phyloP scores from a whole-genome alignment of 2,797 vertebrate species.

The Acomys russatus region DNA sequence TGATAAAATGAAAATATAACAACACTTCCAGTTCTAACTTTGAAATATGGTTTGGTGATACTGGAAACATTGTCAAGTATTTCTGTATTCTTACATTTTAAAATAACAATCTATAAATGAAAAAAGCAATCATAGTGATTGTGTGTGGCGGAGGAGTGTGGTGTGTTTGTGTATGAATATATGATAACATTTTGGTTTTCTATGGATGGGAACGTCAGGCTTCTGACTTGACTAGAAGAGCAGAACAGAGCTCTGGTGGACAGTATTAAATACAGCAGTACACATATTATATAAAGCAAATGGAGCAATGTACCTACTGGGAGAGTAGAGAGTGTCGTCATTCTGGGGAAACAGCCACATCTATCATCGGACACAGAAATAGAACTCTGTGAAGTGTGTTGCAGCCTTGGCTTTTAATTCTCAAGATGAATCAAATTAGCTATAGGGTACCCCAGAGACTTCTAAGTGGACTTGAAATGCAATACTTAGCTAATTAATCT shows the following conservation, averaged over 20 bases:
- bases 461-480: conserved; percentile 39
- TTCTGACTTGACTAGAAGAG: conserved; percentile 56
- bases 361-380: conserved; percentile 75
- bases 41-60: not conserved
- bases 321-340: conserved; percentile 59
- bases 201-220: conserved; percentile 55
- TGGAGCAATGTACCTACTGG: conserved; percentile 68
- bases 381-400: conserved; percentile 68
- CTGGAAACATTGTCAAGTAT: not conserved
- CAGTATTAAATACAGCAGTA: conserved; percentile 66
- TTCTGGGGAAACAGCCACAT: conserved; percentile 74
- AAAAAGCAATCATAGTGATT: not conserved
- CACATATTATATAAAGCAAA: conserved; percentile 71
- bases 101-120: not conserved
- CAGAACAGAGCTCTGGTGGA: conserved; percentile 28
- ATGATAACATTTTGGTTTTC: not conserved
- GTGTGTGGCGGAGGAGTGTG: not conserved
- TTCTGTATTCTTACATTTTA: conserved; percentile 26
- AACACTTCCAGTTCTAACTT: not conserved
- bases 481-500: conserved; percentile 70
- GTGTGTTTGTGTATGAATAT: no score
- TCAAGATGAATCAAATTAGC: conserved; percentile 65
- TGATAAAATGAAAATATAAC: conserved; percentile 40
- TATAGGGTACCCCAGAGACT: not conserved
- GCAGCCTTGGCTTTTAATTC: conserved; percentile 66